Percentiles rank a stretch among this genome's conserved stretches.
Evolutionary conservation across 2,113 vertebrate genomes (phyloP).

Genomic region (Strigops habroptila): DNA sequence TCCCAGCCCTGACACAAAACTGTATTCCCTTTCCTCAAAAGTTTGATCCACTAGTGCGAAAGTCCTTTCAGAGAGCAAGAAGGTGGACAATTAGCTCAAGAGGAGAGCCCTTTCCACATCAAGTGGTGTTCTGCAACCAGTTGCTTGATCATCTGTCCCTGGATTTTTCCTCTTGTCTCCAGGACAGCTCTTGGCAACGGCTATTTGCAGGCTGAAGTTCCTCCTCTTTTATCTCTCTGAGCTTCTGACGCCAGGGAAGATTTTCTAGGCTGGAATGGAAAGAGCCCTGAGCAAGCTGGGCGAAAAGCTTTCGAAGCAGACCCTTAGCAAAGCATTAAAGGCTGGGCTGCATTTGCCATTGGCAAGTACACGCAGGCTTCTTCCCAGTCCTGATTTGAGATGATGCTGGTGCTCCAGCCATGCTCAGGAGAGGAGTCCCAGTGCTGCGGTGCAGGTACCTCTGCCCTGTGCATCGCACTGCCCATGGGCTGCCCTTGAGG

Average conservation of each 20-base stretch:
- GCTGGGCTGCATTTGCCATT: not conserved
- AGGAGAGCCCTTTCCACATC: not conserved
- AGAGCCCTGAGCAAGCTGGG: not conserved
- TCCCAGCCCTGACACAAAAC: not conserved
- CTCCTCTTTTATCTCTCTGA: not conserved
- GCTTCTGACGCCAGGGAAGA: not conserved
- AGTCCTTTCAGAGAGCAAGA: not conserved
- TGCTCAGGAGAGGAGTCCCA: not conserved
- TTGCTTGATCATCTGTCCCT: not conserved
- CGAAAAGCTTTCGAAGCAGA: not conserved
- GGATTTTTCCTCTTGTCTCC: not conserved
- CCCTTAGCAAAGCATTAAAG: not conserved
- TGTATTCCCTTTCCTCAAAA: not conserved
- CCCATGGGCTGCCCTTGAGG: not conserved
- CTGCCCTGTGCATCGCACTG: rapidly evolving
- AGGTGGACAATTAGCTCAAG: not conserved
- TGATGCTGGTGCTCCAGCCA: not conserved
- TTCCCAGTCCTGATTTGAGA: not conserved
- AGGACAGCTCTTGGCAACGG: not conserved
- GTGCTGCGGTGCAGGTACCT: not conserved
- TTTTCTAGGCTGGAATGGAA: not conserved
- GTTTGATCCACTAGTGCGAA: not conserved
- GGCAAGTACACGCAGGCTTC: not conserved
- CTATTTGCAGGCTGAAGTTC: not conserved
- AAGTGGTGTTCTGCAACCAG: not conserved